These are phyloP conservation scores for Cosmorhoe ocellata DNA, from an alignment of 2,888 invertebrate genomes.

Conservation along the genomic window DNA sequence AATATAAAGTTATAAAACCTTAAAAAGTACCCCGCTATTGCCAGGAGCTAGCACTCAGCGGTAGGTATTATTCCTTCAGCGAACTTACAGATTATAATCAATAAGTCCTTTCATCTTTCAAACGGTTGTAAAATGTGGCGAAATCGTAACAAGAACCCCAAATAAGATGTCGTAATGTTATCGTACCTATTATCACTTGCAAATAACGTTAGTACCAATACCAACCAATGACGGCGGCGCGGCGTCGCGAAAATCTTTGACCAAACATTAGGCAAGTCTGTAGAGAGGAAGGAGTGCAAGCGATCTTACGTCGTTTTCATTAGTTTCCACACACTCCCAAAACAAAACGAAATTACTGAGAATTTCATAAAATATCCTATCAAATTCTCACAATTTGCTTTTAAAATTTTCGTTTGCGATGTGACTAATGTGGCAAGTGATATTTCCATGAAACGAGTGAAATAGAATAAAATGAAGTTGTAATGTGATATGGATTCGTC, in stretches of 20 bases:
- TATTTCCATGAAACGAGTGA: not conserved
- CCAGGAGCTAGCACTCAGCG: no score
- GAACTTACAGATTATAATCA: no score
- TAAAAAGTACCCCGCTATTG: no score
- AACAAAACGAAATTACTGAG: not conserved
- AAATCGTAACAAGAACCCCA: constrained; percentile 19
- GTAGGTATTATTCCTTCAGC: no score
- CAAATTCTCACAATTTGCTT: no score
- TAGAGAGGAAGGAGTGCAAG: constrained; percentile 19
- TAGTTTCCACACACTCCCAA: not conserved
- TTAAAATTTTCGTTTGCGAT: not conserved
- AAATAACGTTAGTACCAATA: constrained; percentile 39
- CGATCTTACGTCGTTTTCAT: constrained; percentile 23
- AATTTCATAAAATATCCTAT: not conserved
- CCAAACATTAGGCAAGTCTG: constrained; percentile 36
- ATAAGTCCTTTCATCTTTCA: no score
- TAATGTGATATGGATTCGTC: constrained; percentile 24
- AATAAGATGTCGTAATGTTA: constrained; percentile 46
- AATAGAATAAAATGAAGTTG: not conserved
- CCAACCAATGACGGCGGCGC: constrained; percentile 42
- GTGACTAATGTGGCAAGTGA: constrained; percentile 10
- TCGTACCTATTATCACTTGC: constrained; percentile 56
- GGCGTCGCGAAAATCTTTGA: constrained; percentile 42
- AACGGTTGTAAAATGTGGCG: no score
- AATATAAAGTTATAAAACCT: no score